A percentile compares a stretch with the other conserved stretches of the same genome.
Evolutionary conservation across 2,797 vertebrate genomes (phyloP).

Genomic region (Moxostoma hubbsi): DNA sequence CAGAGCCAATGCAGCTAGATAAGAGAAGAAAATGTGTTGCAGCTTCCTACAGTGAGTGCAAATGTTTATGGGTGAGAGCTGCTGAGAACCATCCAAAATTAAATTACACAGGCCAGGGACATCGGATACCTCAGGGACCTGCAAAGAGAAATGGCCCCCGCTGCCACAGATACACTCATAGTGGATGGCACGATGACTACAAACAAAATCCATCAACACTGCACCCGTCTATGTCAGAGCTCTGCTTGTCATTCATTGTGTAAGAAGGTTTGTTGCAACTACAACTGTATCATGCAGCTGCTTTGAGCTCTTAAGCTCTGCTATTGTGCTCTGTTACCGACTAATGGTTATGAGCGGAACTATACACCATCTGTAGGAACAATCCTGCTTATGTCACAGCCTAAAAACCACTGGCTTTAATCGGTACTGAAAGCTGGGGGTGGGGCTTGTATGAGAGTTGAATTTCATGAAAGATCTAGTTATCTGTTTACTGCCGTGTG

Average conservation of each 20-base stretch:
- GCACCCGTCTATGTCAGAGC: constrained; percentile 37
- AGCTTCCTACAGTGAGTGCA: constrained; percentile 73
- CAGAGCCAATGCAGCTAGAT: constrained; percentile 66
- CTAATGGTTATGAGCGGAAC: constrained; percentile 3
- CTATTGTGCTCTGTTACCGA: constrained; percentile 10
- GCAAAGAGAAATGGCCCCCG: constrained; percentile 30
- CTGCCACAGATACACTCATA: constrained; percentile 40
- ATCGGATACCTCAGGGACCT: constrained; percentile 69
- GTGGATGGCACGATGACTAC: constrained; percentile 31
- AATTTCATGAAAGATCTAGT: too few species aligned
- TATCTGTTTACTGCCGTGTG: too few species aligned
- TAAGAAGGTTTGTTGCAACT: constrained; percentile 34
- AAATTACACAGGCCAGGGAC: constrained; percentile 79
- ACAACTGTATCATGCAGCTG: constrained; percentile 9
- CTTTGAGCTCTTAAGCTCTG: constrained; percentile 20
- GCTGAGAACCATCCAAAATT: constrained; percentile 76
- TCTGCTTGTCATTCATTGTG: constrained; percentile 49
- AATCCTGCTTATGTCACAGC: neutral
- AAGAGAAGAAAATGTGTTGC: constrained; percentile 72
- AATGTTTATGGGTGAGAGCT: constrained; percentile 76
- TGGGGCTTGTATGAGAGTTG: too few species aligned
- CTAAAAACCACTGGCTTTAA: neutral
- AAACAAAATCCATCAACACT: constrained; percentile 56
- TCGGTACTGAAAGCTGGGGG: too few species aligned
- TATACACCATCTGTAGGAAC: constrained; percentile 20